phyloP scores from a whole-genome alignment of 2,797 vertebrate genomes.

The Anas georgica region DNA sequence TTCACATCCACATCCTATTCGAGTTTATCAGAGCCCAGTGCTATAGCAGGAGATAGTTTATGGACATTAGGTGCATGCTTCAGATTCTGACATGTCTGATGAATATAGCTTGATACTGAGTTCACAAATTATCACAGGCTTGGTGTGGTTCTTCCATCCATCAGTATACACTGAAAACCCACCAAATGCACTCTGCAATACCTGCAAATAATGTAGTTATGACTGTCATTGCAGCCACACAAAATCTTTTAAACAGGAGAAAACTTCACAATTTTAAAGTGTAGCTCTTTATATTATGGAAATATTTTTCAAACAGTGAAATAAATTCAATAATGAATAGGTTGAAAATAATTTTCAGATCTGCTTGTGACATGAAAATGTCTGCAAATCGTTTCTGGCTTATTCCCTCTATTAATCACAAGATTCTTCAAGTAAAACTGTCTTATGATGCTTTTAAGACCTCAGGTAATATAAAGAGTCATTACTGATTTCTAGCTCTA shows the following conservation, averaged over 20 bases:
- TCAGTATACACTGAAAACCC: fast-evolving
- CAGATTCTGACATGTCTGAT: not conserved
- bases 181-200: not conserved
- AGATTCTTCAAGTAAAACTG: not conserved
- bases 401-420: not conserved
- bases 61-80: not conserved
- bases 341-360: not conserved
- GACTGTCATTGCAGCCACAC: not conserved
- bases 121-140: not conserved
- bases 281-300: not conserved
- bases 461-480: not conserved
- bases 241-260: not conserved
- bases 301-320: not conserved
- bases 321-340: not conserved
- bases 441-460: not conserved
- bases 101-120: not conserved
- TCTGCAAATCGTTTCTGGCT: not conserved
- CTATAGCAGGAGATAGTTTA: not conserved
- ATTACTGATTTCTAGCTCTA: not conserved
- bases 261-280: not conserved
- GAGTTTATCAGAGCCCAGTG: not conserved
- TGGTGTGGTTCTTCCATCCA: not conserved
- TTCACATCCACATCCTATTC: not conserved
- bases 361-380: not conserved
- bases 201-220: not conserved